Evolutionary conservation across 2,113 vertebrate species (phyloP).

Genomic region (Apodemus speciosus): DNA sequence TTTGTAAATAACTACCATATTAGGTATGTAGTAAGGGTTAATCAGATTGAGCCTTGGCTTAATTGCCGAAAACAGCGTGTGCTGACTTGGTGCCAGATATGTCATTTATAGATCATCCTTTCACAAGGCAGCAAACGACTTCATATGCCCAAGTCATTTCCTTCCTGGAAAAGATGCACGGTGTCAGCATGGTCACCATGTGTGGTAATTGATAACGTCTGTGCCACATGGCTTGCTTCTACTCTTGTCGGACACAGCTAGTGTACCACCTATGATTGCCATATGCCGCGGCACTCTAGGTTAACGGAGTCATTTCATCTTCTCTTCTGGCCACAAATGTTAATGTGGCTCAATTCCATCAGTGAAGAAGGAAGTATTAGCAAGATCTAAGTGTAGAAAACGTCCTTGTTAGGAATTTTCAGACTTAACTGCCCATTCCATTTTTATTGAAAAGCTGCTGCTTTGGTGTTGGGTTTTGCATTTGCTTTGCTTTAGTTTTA

Average conservation of each 20-base stretch:
- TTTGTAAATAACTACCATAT: conserved; percentile 35
- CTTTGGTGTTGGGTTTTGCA: neutral
- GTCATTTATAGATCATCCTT: conserved; percentile 68
- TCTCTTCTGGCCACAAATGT: conserved; percentile 82
- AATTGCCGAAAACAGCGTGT: conserved; percentile 57
- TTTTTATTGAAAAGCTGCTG: conserved; percentile 76
- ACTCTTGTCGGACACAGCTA: conserved; percentile 72
- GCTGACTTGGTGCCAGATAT: conserved; percentile 44
- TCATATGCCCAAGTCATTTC: conserved; percentile 75
- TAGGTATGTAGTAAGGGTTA: conserved; percentile 4
- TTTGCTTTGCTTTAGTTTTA: conserved; percentile 19
- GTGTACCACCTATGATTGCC: conserved; percentile 79
- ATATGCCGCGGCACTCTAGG: conserved; percentile 77
- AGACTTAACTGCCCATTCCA: conserved; percentile 63
- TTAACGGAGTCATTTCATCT: conserved; percentile 80
- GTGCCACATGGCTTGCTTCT: conserved; percentile 74
- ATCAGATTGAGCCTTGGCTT: conserved; percentile 69
- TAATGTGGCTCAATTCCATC: conserved; percentile 80
- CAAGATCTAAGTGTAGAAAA: conserved; percentile 41
- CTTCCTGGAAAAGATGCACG: conserved; percentile 76
- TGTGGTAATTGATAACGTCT: conserved; percentile 80
- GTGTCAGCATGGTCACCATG: conserved; percentile 76
- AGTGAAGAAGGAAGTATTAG: conserved; percentile 72
- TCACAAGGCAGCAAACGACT: conserved; percentile 63
- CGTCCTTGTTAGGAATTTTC: conserved; percentile 75